Evolutionary conservation across 2,888 invertebrate genomes (phyloP), one percentile per base, ranked within the genome.

Genomic region (Ametastegia equiseti): DNA sequence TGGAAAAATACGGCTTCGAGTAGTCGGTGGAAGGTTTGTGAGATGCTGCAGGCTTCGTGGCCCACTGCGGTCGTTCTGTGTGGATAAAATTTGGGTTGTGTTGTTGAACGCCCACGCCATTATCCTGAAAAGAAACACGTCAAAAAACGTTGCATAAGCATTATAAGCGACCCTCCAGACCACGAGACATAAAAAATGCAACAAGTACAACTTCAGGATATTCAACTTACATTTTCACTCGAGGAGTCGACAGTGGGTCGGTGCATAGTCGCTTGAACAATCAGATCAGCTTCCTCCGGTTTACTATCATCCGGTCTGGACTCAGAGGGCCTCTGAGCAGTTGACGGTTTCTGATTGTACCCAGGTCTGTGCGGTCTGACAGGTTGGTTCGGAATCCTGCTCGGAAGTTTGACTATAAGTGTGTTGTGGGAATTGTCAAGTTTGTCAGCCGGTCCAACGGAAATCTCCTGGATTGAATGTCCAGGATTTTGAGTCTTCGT

Each of bases 1-100:
- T 81, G 15, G 90, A 87, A 81, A 89, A 90, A 42, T 88, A 87
- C 11, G 90, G 89, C 81, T 90, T 90, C 39, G 88, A 86, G 80
- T 87, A 88, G 45, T 89, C 88, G 15, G 86, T 87, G 15, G 89
- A 85, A 0, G 88, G 87, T 69, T 87, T 85, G 80, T 85, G 85
- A 5, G 86, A 84, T 15, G 86, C 84, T 39, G 82, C 83, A 19
- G 90, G 90, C 78, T 89, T 90, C 15, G 90, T 90, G 11, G 90
- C 89, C 90, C 90, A 90, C 15, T 88, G 88, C 1, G 90, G 90
- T 19, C 89, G 86, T 71, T 90, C 90, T 5, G 90, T 89, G 81
- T 90, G 88, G 69, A 90, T 88, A 60, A 87, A 87, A 78, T 90
- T 90, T 27, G 87, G 63, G 73, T 82, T 87, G 23, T 86, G 85